Evolutionary conservation across 2,113 vertebrate genomes (phyloP), one percentile per base, ranked within the genome.

Genomic region (Clarias batrachus): DNA sequence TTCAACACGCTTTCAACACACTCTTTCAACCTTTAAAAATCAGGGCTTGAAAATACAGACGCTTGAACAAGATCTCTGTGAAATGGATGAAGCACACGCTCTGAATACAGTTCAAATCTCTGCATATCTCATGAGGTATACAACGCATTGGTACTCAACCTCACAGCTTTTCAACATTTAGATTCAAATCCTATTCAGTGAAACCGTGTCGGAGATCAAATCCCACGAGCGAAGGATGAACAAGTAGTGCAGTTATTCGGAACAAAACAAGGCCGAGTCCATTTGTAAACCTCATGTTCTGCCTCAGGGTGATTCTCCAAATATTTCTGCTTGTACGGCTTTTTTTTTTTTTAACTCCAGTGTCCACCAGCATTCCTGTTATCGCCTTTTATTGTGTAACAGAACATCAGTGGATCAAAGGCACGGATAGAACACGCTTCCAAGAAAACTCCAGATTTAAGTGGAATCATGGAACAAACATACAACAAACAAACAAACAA

Each of bases 281-380:
- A 8, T 59, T 60, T 60, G 48, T n/a, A 16, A 77, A n/a, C 23
- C 48, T 77, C 52, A 4, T 77, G 48, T 77, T 74, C 21, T 48
- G 54, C 54, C 76, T n/a, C 76, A 59, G n/a, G 76, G 76, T n/a
- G 48, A 25, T 30, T 79, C 76, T 79, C 60, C 78, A 13, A 80
- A 60, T 80, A 80, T 59, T 59, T 80, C 78, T 37, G 56, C 78
- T 60, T 37, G 30, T 41, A 62, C 37, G 37, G 6, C 48, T 48
- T 48, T 48, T 48, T 30, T 13, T 62, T 81, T 80, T 60, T 60
- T 60, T 81, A 19, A 81, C 19, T 62, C 59, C 59, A 37, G 4
- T 1, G 30, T 81, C 57, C 30, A 81, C 33, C 30, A 14, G 59
- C 9, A 63, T 63, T 62, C 30, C 8, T 62, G 11, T 81, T 81